These are phyloP conservation scores for Sthenelais limicola DNA, from an alignment of 2,888 invertebrate species.

Conservation along the genomic window DNA sequence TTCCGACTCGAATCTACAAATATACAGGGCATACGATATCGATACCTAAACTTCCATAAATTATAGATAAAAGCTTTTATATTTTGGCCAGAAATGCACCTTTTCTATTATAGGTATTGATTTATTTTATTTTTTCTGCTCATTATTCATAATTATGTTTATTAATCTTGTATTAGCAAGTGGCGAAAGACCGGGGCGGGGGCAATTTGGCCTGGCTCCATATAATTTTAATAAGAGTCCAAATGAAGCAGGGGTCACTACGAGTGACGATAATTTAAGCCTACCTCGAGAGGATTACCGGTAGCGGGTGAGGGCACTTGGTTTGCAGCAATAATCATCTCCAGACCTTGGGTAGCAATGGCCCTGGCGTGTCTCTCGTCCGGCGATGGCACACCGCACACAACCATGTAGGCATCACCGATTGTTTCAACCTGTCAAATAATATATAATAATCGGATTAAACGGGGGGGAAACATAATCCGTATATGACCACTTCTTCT, in stretches of 20 bases:
- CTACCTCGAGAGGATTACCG: constrained; percentile 54
- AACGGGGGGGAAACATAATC: too few species aligned
- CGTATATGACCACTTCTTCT: too few species aligned
- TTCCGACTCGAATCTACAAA: constrained; percentile 22
- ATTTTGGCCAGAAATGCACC: too few species aligned
- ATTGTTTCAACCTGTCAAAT: constrained; percentile 67
- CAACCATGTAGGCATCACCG: constrained; percentile 52
- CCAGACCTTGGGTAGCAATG: constrained; percentile 65
- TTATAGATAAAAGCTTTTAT: too few species aligned
- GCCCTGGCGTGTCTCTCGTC: constrained; percentile 62
- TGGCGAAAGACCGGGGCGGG: too few species aligned
- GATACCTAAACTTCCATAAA: background rate
- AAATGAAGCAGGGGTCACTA: background rate
- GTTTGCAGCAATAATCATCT: constrained; percentile 63
- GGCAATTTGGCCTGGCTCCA: too few species aligned
- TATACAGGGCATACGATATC: background rate
- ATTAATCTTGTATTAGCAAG: too few species aligned
- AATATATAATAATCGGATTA: too few species aligned
- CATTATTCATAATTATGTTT: too few species aligned
- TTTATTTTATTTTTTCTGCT: too few species aligned
- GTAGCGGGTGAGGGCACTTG: constrained; percentile 56
- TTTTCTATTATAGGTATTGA: too few species aligned
- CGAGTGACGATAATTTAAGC: background rate
- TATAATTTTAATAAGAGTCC: too few species aligned
- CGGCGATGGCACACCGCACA: constrained; percentile 47